phyloP scores from a whole-genome alignment of 2,888 invertebrate genomes.

The Uloborus plumipes region DNA sequence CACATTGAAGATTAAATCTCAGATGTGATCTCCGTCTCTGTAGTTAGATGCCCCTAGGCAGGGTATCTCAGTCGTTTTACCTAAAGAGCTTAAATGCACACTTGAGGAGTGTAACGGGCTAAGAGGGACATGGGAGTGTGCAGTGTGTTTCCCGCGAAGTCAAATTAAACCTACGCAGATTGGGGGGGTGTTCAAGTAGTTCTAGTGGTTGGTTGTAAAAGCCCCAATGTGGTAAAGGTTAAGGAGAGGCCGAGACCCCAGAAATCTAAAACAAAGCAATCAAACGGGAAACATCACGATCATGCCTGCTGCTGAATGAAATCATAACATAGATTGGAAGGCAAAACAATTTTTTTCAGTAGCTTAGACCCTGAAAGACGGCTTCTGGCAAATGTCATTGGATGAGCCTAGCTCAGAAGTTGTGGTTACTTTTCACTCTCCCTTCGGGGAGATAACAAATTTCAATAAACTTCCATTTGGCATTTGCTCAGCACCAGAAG shows the following conservation, averaged over 20 bases:
- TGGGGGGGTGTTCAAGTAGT: no score
- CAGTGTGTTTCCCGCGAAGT: no score
- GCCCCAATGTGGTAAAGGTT: no score
- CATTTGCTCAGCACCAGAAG: slow-evolving; percentile 18
- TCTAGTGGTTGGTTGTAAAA: no score
- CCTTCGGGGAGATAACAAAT: slow-evolving; percentile 22
- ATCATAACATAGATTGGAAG: background rate
- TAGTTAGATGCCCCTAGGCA: background rate
- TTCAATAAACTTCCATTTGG: slow-evolving; percentile 28
- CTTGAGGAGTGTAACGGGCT: background rate
- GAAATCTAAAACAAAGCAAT: background rate
- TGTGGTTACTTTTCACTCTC: slow-evolving; percentile 31
- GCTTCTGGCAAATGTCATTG: slow-evolving; percentile 13
- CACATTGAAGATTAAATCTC: background rate
- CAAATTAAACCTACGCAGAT: no score
- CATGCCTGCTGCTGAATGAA: background rate
- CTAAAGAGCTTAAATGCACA: background rate
- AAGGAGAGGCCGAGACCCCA: background rate
- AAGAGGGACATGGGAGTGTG: no score
- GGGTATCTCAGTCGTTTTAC: background rate
- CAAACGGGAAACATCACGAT: no score
- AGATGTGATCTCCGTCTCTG: background rate
- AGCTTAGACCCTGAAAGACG: slow-evolving; percentile 24
- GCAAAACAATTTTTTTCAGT: background rate
- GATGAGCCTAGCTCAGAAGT: slow-evolving; percentile 17